Conservation (phyloP, 2,888 invertebrate genomes). For the Pherbina coryleti region DNA sequence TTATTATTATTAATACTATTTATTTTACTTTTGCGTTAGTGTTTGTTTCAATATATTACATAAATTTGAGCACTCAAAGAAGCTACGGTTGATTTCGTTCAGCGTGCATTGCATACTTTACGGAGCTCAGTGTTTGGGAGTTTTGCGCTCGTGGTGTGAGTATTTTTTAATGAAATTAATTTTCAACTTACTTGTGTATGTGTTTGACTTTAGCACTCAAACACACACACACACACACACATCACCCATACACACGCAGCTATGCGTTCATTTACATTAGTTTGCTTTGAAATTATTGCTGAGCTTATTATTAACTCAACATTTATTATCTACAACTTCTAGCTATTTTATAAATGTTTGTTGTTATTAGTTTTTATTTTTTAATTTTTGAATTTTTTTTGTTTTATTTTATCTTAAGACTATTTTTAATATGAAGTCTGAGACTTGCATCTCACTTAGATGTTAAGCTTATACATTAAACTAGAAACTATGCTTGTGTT, state of each 20-base stretch:
- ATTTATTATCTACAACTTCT: conserved; percentile 35
- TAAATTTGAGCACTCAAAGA: background rate
- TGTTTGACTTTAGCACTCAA: background rate
- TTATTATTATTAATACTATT: conserved; percentile 3
- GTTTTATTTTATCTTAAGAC: background rate
- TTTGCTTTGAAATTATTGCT: background rate
- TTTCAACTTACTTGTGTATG: background rate
- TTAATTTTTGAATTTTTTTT: no score
- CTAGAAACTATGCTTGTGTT: background rate
- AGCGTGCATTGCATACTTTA: background rate
- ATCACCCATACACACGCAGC: background rate
- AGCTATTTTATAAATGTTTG: conserved; percentile 21
- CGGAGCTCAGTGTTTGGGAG: background rate
- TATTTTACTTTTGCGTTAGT: background rate
- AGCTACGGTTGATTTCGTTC: no score
- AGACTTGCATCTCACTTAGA: conserved; percentile 7
- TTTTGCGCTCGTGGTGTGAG: background rate
- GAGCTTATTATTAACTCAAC: background rate
- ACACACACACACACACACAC: background rate
- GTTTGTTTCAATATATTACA: background rate
- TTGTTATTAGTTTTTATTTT: background rate
- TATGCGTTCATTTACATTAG: background rate
- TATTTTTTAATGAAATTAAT: background rate
- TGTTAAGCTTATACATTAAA: background rate
- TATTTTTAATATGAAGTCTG: conserved; percentile 27